phyloP scores from a whole-genome alignment of 2,113 vertebrate species.

The Burhinus bistriatus region DNA sequence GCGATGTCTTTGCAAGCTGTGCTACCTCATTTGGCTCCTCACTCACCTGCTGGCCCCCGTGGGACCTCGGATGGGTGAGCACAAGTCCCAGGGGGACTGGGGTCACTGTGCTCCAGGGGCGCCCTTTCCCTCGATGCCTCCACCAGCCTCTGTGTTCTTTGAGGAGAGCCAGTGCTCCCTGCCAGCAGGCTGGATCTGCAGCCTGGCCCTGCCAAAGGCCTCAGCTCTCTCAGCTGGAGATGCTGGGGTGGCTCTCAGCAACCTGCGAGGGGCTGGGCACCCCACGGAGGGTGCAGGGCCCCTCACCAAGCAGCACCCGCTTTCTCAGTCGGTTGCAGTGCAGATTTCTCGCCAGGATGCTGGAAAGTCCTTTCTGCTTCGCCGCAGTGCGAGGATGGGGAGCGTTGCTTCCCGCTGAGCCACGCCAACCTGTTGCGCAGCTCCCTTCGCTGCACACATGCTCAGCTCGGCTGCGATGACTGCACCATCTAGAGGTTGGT shows the following conservation, averaged over 20 bases:
- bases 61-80: rapidly evolving
- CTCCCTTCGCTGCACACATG: constrained; percentile 21
- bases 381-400: neutral
- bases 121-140: neutral
- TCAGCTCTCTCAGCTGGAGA: neutral
- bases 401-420: constrained; percentile 11
- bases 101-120: neutral
- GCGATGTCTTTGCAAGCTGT: rapidly evolving
- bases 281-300: neutral
- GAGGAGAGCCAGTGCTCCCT: neutral
- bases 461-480: constrained; percentile 38
- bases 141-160: neutral
- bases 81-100: neutral
- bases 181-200: neutral
- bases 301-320: neutral
- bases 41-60: rapidly evolving
- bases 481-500: constrained; percentile 63
- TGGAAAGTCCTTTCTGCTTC: neutral
- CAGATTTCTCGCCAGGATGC: neutral
- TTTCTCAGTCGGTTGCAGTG: neutral
- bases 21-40: neutral
- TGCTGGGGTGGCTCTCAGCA: neutral
- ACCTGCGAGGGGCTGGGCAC: neutral
- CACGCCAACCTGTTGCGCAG: constrained; percentile 61
- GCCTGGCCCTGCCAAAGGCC: neutral